Evolutionary conservation across 1,140 invertebrate genomes (phyloP).

Genomic region (Andrena cerasifolii): DNA sequence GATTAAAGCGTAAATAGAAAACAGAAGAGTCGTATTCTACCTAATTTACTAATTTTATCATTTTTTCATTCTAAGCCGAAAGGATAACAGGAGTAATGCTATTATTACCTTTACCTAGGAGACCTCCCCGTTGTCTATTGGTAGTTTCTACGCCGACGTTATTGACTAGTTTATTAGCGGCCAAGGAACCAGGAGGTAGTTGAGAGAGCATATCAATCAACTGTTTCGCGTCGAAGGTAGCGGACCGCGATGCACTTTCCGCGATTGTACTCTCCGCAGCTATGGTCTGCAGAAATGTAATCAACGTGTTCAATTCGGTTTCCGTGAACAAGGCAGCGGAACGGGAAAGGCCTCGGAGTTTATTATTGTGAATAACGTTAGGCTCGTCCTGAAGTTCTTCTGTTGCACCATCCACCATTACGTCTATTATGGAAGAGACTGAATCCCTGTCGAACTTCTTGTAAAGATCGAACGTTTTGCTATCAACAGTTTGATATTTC

Average conservation of each 20-base stretch:
- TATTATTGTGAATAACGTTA: conserved; percentile 83
- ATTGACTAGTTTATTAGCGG: conserved; percentile 68
- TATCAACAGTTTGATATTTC: conserved; percentile 90
- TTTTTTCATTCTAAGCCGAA: too few species aligned
- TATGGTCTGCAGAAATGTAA: conserved; percentile 82
- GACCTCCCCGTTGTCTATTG: conserved; percentile 68
- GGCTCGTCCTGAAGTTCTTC: conserved; percentile 84
- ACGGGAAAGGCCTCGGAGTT: conserved; percentile 84
- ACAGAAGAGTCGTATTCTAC: conserved; percentile 21
- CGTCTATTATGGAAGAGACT: conserved; percentile 88
- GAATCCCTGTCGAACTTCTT: conserved; percentile 89
- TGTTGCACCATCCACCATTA: conserved; percentile 85
- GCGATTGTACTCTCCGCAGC: conserved; percentile 50
- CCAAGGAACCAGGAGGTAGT: conserved; percentile 68
- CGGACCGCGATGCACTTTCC: conserved; percentile 39
- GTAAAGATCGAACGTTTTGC: conserved; percentile 89
- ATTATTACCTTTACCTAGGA: conserved; percentile 79
- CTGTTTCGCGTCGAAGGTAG: conserved; percentile 70
- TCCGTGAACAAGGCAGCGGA: conserved; percentile 87
- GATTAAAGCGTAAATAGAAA: background rate
- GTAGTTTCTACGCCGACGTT: conserved; percentile 70
- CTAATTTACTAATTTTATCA: too few species aligned
- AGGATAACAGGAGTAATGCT: too few species aligned
- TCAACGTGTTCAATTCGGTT: conserved; percentile 85
- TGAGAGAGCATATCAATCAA: conserved; percentile 75